These are phyloP conservation scores for Gymnosoma rotundatum DNA, from an alignment of 2,888 invertebrate species.

Conservation along the genomic window DNA sequence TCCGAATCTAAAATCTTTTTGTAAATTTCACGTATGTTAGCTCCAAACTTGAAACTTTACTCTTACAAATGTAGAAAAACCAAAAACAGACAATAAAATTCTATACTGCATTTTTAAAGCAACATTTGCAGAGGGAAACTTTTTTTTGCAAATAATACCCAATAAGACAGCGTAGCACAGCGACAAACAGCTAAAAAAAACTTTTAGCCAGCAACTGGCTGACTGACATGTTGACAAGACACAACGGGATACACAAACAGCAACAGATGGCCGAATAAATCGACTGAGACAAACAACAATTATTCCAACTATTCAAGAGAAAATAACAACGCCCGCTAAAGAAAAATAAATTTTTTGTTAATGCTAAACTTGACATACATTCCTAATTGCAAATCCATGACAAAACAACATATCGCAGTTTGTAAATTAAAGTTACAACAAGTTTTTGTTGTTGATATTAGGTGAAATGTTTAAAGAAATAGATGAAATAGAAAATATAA, in stretches of 20 bases:
- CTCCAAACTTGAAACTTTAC: no score
- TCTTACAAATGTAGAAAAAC: no score
- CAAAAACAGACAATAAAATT: no score
- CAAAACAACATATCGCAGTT: constrained; percentile 35
- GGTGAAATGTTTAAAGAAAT: no score
- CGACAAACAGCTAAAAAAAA: constrained; percentile 2
- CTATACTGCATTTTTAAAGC: not conserved
- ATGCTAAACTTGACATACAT: constrained; percentile 71
- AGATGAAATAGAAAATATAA: constrained; percentile 1
- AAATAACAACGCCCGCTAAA: constrained; percentile 66
- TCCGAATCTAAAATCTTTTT: no score
- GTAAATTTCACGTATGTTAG: no score
- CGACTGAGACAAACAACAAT: constrained; percentile 11
- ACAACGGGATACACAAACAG: constrained; percentile 40
- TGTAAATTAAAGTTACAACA: constrained; percentile 45
- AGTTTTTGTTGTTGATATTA: constrained; percentile 1
- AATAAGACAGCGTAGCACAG: not conserved
- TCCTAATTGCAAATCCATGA: constrained; percentile 71
- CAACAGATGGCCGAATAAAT: constrained; percentile 15
- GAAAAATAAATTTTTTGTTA: constrained; percentile 58
- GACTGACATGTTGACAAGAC: constrained; percentile 71
- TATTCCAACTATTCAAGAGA: constrained; percentile 54
- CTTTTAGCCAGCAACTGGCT: constrained; percentile 12
- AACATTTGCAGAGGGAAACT: not conserved
- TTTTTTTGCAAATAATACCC: no score